phyloP scores from a whole-genome alignment of 2,113 vertebrate species.

The Asarcornis scutulata region DNA sequence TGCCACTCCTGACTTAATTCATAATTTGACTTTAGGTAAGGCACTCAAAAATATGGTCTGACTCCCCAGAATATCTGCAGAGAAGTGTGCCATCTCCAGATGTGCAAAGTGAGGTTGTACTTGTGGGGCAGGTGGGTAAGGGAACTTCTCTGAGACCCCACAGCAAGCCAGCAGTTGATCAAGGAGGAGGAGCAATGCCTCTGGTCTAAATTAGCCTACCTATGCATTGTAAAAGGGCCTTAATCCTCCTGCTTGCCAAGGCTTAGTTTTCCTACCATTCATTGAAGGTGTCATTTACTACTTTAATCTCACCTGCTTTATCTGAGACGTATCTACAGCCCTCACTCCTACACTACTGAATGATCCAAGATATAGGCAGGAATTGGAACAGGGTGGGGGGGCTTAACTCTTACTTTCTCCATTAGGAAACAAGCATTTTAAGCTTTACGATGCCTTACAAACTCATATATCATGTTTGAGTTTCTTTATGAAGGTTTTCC shows the following conservation, averaged over 20 bases:
- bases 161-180: not conserved
- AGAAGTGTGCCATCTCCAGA: not conserved
- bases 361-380: not conserved
- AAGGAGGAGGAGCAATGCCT: not conserved
- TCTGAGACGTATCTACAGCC: not conserved
- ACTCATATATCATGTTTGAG: not conserved
- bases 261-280: not conserved
- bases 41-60: not conserved
- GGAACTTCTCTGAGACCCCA: not conserved
- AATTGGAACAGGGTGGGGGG: not conserved
- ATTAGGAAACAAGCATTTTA: not conserved
- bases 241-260: not conserved
- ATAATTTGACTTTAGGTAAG: not conserved
- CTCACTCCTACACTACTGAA: not conserved
- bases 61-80: not conserved
- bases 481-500: not conserved
- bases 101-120: not conserved
- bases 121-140: not conserved
- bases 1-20: not conserved
- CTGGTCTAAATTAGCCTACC: not conserved
- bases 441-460: not conserved
- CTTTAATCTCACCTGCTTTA: not conserved
- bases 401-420: not conserved
- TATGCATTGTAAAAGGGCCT: not conserved
- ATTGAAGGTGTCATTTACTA: not conserved